Percentiles rank a stretch among this genome's conserved stretches.
phyloP scores from a whole-genome alignment of 1,140 invertebrate genomes.

The Halyomorpha halys region DNA sequence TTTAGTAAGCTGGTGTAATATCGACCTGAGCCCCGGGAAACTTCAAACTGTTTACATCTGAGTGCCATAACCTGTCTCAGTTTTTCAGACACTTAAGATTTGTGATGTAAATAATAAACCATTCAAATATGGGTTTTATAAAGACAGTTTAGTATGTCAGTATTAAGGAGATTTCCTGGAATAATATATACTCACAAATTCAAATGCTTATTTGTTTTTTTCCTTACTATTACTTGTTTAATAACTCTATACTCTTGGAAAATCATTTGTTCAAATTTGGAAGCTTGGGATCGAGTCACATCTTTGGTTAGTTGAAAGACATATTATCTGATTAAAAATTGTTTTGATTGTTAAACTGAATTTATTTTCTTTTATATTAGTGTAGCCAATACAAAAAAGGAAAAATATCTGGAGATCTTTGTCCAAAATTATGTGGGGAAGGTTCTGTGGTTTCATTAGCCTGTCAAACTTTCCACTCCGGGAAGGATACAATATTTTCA shows the following conservation, averaged over 20 bases:
- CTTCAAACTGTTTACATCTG: too few relatives aligned
- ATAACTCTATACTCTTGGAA: conserved; percentile 45
- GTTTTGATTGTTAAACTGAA: not conserved
- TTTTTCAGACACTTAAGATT: too few relatives aligned
- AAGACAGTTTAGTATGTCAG: conserved; percentile 30
- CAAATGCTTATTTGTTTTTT: conserved; percentile 31
- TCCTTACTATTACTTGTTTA: conserved; percentile 32
- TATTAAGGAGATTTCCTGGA: conserved; percentile 36
- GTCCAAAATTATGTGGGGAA: conserved; percentile 43
- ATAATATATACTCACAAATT: conserved; percentile 37
- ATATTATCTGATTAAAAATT: conserved; percentile 10
- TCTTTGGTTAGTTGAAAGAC: conserved; percentile 41
- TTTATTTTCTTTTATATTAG: conserved; percentile 34
- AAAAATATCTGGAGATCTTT: conserved; percentile 45
- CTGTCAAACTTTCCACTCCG: conserved; percentile 45
- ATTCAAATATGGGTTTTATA: too few relatives aligned
- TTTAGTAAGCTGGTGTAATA: too few relatives aligned
- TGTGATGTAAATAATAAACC: too few relatives aligned
- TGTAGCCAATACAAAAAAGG: conserved; percentile 42
- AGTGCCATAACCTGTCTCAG: too few relatives aligned
- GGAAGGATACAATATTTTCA: conserved; percentile 47
- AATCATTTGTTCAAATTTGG: conserved; percentile 45
- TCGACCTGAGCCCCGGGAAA: too few relatives aligned
- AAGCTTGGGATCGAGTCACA: conserved; percentile 43
- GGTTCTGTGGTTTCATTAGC: conserved; percentile 42